Evolutionary conservation across 92 coral and sea anemone species (phyloP).

Genomic region (Siderastrea radians): DNA sequence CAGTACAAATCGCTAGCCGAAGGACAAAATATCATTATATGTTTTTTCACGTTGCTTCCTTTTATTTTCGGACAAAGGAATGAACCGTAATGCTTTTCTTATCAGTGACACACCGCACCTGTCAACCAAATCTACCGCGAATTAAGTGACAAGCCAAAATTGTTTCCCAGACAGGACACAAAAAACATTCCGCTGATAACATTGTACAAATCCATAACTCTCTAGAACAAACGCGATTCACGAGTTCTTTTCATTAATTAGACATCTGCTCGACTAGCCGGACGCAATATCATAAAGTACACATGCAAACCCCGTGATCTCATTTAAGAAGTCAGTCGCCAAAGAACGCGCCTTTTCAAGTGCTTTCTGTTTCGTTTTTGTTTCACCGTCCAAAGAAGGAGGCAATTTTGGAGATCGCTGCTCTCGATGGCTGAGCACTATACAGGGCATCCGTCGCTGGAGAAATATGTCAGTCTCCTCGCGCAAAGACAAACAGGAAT

Average conservation of each 20-base stretch:
- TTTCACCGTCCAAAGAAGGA: neutral
- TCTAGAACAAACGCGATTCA: constrained; percentile 4
- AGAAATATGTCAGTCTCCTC: constrained; percentile 55
- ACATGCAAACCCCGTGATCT: neutral
- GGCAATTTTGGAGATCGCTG: neutral
- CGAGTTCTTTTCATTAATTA: constrained; percentile 19
- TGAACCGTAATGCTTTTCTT: neutral
- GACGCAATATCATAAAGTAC: constrained; percentile 5
- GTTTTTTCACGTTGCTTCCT: neutral
- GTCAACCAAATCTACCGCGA: constrained; percentile 10
- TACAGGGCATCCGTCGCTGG: constrained; percentile 52
- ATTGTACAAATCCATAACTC: constrained; percentile 18
- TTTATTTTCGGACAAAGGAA: neutral
- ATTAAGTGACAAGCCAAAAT: constrained; percentile 20
- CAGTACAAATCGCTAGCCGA: neutral
- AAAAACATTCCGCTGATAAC: constrained; percentile 27
- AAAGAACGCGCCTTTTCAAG: neutral
- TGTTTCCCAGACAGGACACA: neutral
- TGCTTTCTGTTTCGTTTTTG: neutral
- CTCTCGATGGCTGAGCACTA: constrained; percentile 17
- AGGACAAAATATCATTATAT: neutral
- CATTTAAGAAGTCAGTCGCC: neutral
- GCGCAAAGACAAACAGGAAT: constrained; percentile 55
- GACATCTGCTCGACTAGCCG: constrained; percentile 37
- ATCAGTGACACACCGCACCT: constrained; percentile 9